These are phyloP conservation scores for Pagrus major DNA, from an alignment of 2,113 vertebrate species.

Conservation along the genomic window DNA sequence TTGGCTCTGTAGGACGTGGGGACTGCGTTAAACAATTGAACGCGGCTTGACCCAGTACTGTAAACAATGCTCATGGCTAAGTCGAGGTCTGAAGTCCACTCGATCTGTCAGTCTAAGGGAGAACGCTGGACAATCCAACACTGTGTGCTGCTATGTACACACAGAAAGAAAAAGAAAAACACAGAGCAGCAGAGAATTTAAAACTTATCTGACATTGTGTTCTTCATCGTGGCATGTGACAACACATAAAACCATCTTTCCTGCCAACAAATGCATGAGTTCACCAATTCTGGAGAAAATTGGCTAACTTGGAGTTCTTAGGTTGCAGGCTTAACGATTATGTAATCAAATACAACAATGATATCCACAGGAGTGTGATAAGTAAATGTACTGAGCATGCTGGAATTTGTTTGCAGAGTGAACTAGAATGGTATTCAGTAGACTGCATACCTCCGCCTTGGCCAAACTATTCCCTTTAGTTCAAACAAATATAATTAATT, in stretches of 20 bases:
- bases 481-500: too few relatives aligned
- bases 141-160: not conserved
- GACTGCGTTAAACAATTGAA: conserved; percentile 61
- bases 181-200: not conserved
- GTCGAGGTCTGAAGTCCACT: conserved; percentile 72
- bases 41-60: conserved; percentile 59
- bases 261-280: conserved; percentile 10
- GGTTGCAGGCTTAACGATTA: conserved; percentile 40
- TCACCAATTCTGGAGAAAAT: conserved; percentile 18
- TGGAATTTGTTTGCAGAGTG: conserved; percentile 51
- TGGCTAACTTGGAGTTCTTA: conserved; percentile 5
- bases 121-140: conserved; percentile 44
- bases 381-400: conserved; percentile 35
- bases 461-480: too few relatives aligned
- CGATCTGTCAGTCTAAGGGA: conserved; percentile 13
- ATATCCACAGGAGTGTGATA: conserved; percentile 56
- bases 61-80: conserved; percentile 72
- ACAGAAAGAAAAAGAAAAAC: not conserved
- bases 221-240: not conserved
- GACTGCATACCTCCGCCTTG: too few relatives aligned
- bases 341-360: conserved; percentile 52
- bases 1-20: conserved; percentile 37
- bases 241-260: not conserved
- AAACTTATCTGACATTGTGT: not conserved
- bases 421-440: too few relatives aligned